Percentiles rank a stretch among this genome's conserved stretches.
These are phyloP conservation scores for Corythucha ciliata DNA, from an alignment of 2,888 invertebrate species.

Conservation along the genomic window DNA sequence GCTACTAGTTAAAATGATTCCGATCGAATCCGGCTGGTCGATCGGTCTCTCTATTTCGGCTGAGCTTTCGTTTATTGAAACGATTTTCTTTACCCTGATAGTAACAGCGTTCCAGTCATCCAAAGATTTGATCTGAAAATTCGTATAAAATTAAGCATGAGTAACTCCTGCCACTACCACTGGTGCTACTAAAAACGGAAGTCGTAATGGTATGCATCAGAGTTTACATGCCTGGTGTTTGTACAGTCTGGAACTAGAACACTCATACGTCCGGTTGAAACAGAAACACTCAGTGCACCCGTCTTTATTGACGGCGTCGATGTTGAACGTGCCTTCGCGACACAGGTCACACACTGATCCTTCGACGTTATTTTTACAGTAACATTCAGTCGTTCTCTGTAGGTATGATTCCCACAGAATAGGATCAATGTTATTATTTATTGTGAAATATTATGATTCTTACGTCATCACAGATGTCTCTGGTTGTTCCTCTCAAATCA, in stretches of 20 bases:
- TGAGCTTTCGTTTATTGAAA: conserved; percentile 38
- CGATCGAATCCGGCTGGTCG: conserved; percentile 40
- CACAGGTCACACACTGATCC: conserved; percentile 77
- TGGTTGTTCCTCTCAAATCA: conserved; percentile 68
- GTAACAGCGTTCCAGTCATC: conserved; percentile 56
- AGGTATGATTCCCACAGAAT: not conserved
- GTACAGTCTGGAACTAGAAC: conserved; percentile 65
- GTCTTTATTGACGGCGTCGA: conserved; percentile 69
- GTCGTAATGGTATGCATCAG: not conserved
- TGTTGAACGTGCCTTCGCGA: conserved; percentile 79
- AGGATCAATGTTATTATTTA: not conserved
- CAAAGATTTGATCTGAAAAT: conserved; percentile 51
- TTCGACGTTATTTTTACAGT: conserved; percentile 47
- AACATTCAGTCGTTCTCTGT: conserved; percentile 39
- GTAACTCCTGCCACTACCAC: not conserved
- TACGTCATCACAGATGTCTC: conserved; percentile 77
- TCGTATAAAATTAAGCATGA: not conserved
- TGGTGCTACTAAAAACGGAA: not conserved
- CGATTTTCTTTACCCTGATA: conserved; percentile 45
- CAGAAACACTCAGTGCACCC: conserved; percentile 98
- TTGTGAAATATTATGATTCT: conserved; percentile 24
- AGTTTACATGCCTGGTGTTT: conserved; percentile 21
- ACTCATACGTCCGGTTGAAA: conserved; percentile 83
- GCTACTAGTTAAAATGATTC: conserved; percentile 46
- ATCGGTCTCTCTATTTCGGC: conserved; percentile 10